Percentiles rank a stretch among this genome's conserved stretches.
Conservation (phyloP, 2,113 vertebrate species). For the Melanocharis versteri region DNA sequence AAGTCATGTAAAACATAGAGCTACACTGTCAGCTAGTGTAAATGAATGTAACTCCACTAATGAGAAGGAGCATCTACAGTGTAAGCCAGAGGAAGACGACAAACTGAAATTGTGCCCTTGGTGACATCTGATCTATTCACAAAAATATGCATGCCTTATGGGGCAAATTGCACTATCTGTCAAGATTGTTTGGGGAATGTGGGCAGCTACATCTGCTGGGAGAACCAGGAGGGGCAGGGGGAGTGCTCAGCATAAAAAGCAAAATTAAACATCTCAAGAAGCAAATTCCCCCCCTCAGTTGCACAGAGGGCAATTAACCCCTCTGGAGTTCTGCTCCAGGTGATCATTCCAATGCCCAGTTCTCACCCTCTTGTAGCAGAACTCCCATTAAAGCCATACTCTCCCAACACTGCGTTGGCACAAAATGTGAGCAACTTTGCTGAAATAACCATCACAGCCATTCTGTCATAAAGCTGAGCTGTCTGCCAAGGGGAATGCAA, state of each 20-base stretch:
- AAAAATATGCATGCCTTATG: slow-evolving; percentile 34
- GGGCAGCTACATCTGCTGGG: not conserved
- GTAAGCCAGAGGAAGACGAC: not conserved
- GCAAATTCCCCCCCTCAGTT: not conserved
- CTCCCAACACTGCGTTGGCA: not conserved
- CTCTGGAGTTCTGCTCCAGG: not conserved
- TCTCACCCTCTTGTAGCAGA: not conserved
- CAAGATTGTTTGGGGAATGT: not conserved
- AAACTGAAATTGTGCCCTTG: slow-evolving; percentile 21
- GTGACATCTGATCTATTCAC: slow-evolving; percentile 30
- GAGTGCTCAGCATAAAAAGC: not conserved
- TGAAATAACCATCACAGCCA: not conserved
- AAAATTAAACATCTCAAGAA: not conserved
- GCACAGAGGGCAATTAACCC: not conserved
- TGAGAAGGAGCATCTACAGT: not conserved
- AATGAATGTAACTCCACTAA: not conserved
- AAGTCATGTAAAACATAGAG: slow-evolving; percentile 15
- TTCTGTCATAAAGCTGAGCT: not conserved
- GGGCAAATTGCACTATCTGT: slow-evolving; percentile 15
- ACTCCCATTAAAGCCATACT: not conserved
- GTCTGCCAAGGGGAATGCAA: not conserved
- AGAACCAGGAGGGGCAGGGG: not conserved
- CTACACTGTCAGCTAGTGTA: slow-evolving; percentile 4
- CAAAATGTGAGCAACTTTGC: not conserved
- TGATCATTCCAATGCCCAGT: not conserved